Conservation (phyloP, 1,140 invertebrate species). For the Polypedilum vanderplanki region DNA sequence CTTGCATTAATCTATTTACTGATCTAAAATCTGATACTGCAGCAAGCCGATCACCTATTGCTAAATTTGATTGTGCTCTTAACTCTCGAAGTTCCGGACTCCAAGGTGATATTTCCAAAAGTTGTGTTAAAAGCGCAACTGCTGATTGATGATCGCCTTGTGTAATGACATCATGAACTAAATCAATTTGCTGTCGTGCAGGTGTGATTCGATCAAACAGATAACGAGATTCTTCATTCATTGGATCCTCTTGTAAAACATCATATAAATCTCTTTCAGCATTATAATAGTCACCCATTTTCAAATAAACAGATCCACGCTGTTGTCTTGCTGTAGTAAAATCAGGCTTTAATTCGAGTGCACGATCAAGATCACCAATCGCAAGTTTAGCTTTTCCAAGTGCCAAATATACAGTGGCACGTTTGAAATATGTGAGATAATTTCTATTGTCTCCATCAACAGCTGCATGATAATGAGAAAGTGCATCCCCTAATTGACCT, state of each 20-base stretch:
- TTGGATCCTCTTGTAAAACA: constrained; percentile 59
- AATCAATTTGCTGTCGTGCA: constrained; percentile 56
- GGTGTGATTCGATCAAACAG: constrained; percentile 58
- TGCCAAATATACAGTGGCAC: constrained; percentile 94
- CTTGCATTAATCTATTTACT: constrained; percentile 81
- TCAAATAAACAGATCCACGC: constrained; percentile 78
- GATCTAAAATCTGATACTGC: constrained; percentile 87
- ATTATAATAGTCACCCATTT: constrained; percentile 76
- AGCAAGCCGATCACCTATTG: constrained; percentile 67
- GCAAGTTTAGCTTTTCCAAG: constrained; percentile 94
- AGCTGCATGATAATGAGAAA: constrained; percentile 96
- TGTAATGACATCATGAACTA: constrained; percentile 59
- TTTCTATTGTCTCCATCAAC: constrained; percentile 94
- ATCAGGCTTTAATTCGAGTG: constrained; percentile 89
- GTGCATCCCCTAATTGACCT: constrained; percentile 91
- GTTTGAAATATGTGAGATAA: constrained; percentile 89
- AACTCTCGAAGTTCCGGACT: constrained; percentile 73
- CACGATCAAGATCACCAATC: constrained; percentile 84
- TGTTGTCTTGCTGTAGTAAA: constrained; percentile 86
- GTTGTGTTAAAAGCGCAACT: constrained; percentile 58
- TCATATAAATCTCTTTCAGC: constrained; percentile 75
- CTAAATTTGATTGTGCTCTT: constrained; percentile 76
- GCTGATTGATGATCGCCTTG: constrained; percentile 63
- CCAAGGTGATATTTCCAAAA: constrained; percentile 89
- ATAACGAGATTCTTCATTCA: constrained; percentile 66